Conservation (phyloP, 2,888 invertebrate genomes). For the Himalopsyche japonica region DNA sequence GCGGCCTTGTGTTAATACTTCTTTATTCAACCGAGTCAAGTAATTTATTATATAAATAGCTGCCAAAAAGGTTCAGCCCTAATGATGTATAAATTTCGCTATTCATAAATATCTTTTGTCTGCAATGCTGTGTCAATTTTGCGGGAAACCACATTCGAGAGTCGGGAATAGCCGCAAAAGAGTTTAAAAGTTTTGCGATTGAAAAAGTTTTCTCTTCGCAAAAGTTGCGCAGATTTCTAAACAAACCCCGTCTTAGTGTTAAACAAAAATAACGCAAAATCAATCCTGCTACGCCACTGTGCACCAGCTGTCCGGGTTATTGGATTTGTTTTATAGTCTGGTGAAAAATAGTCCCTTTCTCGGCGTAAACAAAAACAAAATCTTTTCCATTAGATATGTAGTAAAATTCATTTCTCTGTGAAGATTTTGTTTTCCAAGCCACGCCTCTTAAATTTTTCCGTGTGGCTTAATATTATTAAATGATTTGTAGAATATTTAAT, state of each 20-base stretch:
- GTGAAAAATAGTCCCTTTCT: not conserved
- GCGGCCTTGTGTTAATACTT: too few species aligned
- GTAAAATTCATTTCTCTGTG: too few species aligned
- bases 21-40: too few species aligned
- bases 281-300: not conserved
- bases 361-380: not conserved
- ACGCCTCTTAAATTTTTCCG: too few species aligned
- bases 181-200: not conserved
- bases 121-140: not conserved
- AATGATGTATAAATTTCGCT: too few species aligned
- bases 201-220: not conserved
- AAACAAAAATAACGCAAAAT: not conserved
- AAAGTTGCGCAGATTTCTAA: not conserved
- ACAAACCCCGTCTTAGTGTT: not conserved
- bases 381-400: too few species aligned
- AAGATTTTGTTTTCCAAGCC: too few species aligned
- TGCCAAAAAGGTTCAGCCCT: too few species aligned
- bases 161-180: not conserved
- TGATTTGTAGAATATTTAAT: too few species aligned
- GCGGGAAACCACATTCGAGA: not conserved
- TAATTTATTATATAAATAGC: too few species aligned
- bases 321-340: not conserved
- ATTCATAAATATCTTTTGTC: not conserved
- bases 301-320: not conserved
- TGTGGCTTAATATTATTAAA: too few species aligned